Conservation (phyloP, 2,797 vertebrate genomes). For the Coracias cyanogaster region DNA sequence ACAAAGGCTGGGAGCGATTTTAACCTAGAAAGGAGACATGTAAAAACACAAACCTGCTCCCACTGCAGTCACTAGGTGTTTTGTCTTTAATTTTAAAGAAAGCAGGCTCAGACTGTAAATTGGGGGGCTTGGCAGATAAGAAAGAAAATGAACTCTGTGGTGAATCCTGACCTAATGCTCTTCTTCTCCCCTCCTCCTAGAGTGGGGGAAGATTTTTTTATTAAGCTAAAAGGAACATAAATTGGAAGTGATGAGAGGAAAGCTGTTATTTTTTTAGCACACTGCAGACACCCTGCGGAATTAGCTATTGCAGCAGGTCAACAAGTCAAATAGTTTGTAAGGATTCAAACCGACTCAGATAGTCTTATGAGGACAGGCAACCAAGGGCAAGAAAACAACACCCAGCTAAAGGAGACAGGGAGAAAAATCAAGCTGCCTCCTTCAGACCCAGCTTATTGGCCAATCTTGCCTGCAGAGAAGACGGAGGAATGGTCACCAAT, state of each 20-base stretch:
- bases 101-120: background rate
- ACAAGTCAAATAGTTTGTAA: slow-evolving; percentile 30
- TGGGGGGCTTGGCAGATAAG: background rate
- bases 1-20: slow-evolving; percentile 18
- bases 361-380: background rate
- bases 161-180: slow-evolving; percentile 5
- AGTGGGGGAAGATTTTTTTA: background rate
- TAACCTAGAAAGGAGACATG: background rate
- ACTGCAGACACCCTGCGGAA: slow-evolving; percentile 15
- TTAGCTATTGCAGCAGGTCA: slow-evolving; percentile 41
- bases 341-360: background rate
- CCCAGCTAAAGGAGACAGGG: background rate
- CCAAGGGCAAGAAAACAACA: background rate
- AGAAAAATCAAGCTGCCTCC: slow-evolving; percentile 16
- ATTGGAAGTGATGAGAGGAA: background rate
- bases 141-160: slow-evolving; percentile 10
- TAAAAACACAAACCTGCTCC: background rate
- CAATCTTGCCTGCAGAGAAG: background rate
- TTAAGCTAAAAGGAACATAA: background rate
- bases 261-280: background rate
- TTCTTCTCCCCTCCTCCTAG: background rate
- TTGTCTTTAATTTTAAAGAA: background rate
- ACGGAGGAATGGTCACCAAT: background rate
- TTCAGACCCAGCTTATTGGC: background rate
- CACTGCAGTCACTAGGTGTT: background rate